Percentiles rank a stretch among this genome's conserved stretches.
Evolutionary conservation across 2,113 vertebrate species (phyloP).

Genomic region (Bombycilla garrulus): DNA sequence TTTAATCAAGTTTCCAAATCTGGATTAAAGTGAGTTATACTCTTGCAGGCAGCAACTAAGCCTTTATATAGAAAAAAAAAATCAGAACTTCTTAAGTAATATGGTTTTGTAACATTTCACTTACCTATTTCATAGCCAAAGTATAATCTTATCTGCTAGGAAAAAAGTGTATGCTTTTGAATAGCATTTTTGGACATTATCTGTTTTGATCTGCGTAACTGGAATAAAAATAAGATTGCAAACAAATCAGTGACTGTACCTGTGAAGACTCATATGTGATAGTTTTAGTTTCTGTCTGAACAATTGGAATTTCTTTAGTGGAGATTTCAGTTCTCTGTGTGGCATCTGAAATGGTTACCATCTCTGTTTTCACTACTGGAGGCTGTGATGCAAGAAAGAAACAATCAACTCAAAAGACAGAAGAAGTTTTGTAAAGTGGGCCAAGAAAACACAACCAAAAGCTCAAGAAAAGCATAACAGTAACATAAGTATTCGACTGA

Average conservation of each 20-base stretch:
- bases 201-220: not conserved
- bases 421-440: not conserved
- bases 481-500: not conserved
- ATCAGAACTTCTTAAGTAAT: not conserved
- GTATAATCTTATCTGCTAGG: not conserved
- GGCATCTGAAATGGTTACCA: constrained; percentile 98
- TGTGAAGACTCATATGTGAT: constrained; percentile 98
- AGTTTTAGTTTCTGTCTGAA: constrained; percentile 99
- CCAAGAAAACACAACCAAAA: not conserved
- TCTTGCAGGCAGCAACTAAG: not conserved
- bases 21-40: not conserved
- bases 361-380: constrained; percentile 99
- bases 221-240: not conserved
- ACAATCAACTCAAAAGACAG: constrained; percentile 61
- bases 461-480: not conserved
- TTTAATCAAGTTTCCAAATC: not conserved
- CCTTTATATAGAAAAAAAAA: not conserved
- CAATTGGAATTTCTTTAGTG: constrained; percentile 98
- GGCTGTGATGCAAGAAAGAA: constrained; percentile 81
- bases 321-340: constrained; percentile 96
- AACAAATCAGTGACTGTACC: constrained; percentile 71
- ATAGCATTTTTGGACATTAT: not conserved
- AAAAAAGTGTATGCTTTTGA: not conserved
- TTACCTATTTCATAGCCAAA: not conserved
- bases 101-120: not conserved